A percentile compares a stretch with the other conserved stretches of the same genome.
These are phyloP conservation scores for Argyresthia goedartella DNA, from an alignment of 2,888 invertebrate genomes.

Conservation along the genomic window DNA sequence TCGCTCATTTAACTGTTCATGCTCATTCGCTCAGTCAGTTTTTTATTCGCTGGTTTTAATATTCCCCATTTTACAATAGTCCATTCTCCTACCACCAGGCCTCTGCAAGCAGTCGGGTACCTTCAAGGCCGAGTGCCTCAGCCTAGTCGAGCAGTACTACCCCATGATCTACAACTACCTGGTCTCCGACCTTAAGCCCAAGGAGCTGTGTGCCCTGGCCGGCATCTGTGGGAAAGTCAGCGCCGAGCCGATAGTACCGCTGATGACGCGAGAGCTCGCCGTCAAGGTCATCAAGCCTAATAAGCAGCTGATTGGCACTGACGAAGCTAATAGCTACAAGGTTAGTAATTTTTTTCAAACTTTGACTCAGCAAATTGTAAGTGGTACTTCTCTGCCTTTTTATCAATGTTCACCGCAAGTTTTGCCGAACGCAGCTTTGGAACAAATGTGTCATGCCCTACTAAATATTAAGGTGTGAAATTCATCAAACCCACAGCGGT, in stretches of 20 bases:
- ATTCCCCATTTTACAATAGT: too few relatives aligned
- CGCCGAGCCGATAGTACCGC: conserved; percentile 68
- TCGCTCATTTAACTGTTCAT: too few relatives aligned
- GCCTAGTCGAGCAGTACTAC: conserved; percentile 85
- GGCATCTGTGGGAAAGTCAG: conserved; percentile 72
- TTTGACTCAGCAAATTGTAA: too few relatives aligned
- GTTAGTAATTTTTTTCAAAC: conserved; percentile 15
- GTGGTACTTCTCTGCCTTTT: too few relatives aligned
- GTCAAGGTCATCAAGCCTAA: conserved; percentile 27
- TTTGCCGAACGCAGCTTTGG: too few relatives aligned
- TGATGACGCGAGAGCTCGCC: conserved; percentile 66
- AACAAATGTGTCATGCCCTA: too few relatives aligned
- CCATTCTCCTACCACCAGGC: conserved; percentile 35
- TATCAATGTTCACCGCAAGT: too few relatives aligned
- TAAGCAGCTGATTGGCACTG: conserved; percentile 36
- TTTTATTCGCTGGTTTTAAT: too few relatives aligned
- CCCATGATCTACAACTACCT: conserved; percentile 78
- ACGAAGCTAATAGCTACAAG: conserved; percentile 44
- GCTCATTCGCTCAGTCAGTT: too few relatives aligned
- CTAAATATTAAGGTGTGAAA: too few relatives aligned
- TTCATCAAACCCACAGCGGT: too few relatives aligned
- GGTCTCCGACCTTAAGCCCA: conserved; percentile 76
- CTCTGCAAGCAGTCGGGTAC: conserved; percentile 84
- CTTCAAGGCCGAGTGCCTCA: conserved; percentile 81
- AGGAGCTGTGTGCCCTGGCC: conserved; percentile 77